Base-by-base conservation (phyloP, 2,113 vertebrate genomes). In the Centrocercus urophasianus region DNA sequence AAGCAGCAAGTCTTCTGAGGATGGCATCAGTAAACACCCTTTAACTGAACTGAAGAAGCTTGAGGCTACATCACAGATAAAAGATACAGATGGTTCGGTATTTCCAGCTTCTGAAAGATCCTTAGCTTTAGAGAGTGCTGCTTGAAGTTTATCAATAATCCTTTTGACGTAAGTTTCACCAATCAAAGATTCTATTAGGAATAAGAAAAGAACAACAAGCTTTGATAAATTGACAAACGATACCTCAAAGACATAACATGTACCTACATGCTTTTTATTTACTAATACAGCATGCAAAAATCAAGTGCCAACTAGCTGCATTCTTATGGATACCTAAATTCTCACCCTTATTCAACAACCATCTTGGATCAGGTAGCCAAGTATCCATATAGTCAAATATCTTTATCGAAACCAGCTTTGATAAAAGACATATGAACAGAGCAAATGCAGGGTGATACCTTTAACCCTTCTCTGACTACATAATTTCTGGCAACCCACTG, bases 21-120 rank as follows among this genome's bases (percentile, higher is more conserved):
- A 98, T 24, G 98, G 96, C 74, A 99, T 98, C 20, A 99, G 97
- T 47, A 99, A 97, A 87, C 98, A 98, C 87, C 98, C 98, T 94
- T 98, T 98, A 5, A 99, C 97, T 8, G 99, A 99, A 32, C 98
- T 98, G 98, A 99, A 99, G 96, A 99, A 99, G 42, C 98, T 98
- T n/a, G 98, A 98, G 47, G 98, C 98, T 92, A 99, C 98, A 22
- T 99, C 98, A 1, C 99, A 99, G 96, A 99, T 98, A 91, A 98
- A 99, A 90, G 98, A 99, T 75, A 99, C 95, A 20, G 98, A 98
- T 1, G 98, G 98, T 88, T 98, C 98, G 92, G 98, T 97, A 94
- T 98, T 98, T 76, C 98, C 99, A 82, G 98, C 98, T 84, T 99
- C 98, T 40, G 98, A 98, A 83, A 98, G 97, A 93, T 98, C 97